These are phyloP conservation scores for Phoeniculus purpureus DNA, from an alignment of 2,797 vertebrate species.

Conservation along the genomic window DNA sequence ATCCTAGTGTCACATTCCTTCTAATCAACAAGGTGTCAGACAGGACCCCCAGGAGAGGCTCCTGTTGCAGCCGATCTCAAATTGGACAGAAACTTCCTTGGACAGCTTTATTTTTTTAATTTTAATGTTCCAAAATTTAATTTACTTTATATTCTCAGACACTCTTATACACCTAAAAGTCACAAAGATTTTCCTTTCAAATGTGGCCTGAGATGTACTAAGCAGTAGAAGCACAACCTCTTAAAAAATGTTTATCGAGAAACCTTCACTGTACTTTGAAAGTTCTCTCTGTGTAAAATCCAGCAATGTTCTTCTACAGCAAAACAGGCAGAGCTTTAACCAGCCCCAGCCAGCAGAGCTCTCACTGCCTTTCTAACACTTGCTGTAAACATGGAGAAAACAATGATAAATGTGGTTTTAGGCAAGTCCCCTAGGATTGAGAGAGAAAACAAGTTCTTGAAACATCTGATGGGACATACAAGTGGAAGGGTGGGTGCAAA, in stretches of 20 bases:
- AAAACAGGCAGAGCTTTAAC: not conserved
- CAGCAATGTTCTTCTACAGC: not conserved
- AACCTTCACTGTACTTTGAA: not conserved
- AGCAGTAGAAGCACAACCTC: not conserved
- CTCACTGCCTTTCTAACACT: not conserved
- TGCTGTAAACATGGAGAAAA: not conserved
- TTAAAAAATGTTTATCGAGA: not conserved
- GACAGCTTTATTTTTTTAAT: too few species aligned
- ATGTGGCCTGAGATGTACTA: not conserved
- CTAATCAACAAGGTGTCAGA: not conserved
- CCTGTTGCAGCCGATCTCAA: not conserved
- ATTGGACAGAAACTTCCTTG: not conserved
- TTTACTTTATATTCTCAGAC: not conserved
- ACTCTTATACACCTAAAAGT: not conserved
- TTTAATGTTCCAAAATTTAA: not conserved
- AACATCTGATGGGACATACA: not conserved
- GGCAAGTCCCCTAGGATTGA: not conserved
- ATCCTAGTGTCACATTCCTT: not conserved
- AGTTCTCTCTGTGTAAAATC: not conserved
- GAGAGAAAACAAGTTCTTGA: not conserved
- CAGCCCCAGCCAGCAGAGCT: not conserved
- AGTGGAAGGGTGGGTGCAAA: not conserved
- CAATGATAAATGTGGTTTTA: not conserved
- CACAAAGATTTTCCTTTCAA: not conserved
- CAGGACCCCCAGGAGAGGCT: not conserved